phyloP scores from a whole-genome alignment of 2,888 invertebrate species.

The Odontomyia ornata region DNA sequence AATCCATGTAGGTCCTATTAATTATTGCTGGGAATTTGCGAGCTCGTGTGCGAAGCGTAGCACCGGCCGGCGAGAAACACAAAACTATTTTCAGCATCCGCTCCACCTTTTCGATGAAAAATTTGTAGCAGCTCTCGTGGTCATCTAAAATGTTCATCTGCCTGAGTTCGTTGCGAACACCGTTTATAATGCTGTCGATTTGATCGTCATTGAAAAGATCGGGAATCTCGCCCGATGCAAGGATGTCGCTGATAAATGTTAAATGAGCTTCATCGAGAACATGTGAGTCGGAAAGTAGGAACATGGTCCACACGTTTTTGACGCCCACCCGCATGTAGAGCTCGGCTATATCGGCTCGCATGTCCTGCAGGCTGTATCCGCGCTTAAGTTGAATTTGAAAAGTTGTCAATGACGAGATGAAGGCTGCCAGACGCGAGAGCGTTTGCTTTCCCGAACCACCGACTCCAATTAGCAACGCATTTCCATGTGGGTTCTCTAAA shows the following conservation, averaged over 20 bases:
- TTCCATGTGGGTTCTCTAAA: constrained; percentile 89
- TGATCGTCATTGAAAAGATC: constrained; percentile 92
- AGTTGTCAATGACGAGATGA: constrained; percentile 89
- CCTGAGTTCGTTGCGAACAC: constrained; percentile 82
- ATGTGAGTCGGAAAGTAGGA: constrained; percentile 94
- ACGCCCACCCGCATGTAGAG: constrained; percentile 89
- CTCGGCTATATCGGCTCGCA: constrained; percentile 76
- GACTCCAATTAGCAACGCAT: constrained; percentile 92
- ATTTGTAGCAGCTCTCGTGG: constrained; percentile 94
- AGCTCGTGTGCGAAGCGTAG: constrained; percentile 83
- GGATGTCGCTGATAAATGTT: constrained; percentile 90
- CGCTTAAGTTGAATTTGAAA: constrained; percentile 91
- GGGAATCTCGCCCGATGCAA: constrained; percentile 94
- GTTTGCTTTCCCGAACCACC: constrained; percentile 97
- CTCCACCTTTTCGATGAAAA: constrained; percentile 90
- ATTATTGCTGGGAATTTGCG: constrained; percentile 94
- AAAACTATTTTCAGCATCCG: constrained; percentile 81
- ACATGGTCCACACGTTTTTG: constrained; percentile 86
- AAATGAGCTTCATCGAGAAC: constrained; percentile 90
- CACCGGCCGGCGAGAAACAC: constrained; percentile 97
- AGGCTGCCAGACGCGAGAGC: constrained; percentile 86
- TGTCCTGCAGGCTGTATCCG: constrained; percentile 84
- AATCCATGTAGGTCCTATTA: constrained; percentile 92
- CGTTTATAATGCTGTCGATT: constrained; percentile 83
- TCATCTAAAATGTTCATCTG: constrained; percentile 84